Base-by-base conservation (phyloP, 2,113 vertebrate genomes). In the Alethe castanea region DNA sequence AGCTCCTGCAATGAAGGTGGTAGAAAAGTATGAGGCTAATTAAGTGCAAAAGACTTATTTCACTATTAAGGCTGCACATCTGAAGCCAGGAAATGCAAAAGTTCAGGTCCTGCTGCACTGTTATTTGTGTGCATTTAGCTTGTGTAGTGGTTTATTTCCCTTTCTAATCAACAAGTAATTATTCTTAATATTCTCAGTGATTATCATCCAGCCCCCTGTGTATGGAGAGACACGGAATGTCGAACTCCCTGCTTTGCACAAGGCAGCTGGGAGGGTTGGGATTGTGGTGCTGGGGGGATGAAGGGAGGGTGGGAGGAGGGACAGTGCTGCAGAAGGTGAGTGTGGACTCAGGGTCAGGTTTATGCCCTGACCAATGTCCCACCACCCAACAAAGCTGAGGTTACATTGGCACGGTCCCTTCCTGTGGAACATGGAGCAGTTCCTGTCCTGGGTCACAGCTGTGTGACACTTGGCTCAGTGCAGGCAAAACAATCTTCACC, bases 41-140 rank as follows among this genome's bases (percentile, higher is more conserved):
- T 40, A 74, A 81, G 40, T 47, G 61, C 44, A 78, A 83, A 82
- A 84, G 8, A 90, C 40, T 90, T 44, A 50, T 22, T 85, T 86
- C 45, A 60, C 69, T 88, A 13, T 59, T 60, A 76, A 61, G 40
- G 48, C 72, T 76, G 72, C 56, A 57, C 26, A 72, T 52, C 40
- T 50, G 33, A 94, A 96, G 77, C 53, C 40, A 90, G 61, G 88
- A 96, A 95, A 96, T 94, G 96, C 95, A 96, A 93, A 96, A 86
- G 93, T 96, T 96, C 48, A 31, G 72, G 60, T 94, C 57, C 88
- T 74, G 80, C 72, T 92, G 74, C 81, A 89, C 42, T 1, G 3
- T 79, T 25, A 31, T 12, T 64, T 76, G 29, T 18, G 53, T 56
- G 31, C 35, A 44, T 35, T 59, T 81, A 70, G 26, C 29, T 71